Evolutionary conservation across 2,888 invertebrate genomes (phyloP).

Genomic region (Habroteleia sp.): DNA sequence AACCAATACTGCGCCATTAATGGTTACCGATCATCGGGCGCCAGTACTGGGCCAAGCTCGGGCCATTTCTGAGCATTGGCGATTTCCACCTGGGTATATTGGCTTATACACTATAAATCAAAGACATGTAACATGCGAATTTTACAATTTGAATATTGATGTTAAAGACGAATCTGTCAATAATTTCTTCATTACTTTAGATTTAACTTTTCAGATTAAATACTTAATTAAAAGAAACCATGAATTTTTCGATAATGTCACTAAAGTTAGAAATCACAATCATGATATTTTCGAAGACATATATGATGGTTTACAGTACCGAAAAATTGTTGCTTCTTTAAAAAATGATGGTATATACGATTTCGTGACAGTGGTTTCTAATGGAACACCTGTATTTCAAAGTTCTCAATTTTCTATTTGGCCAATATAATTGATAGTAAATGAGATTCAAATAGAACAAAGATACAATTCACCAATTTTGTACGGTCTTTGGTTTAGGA

Average conservation of each 20-base stretch:
- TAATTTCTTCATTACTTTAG: conserved; percentile 25
- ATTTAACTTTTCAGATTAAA: neutral
- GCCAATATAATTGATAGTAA: conserved; percentile 18
- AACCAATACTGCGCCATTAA: too few species aligned
- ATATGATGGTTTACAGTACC: conserved; percentile 15
- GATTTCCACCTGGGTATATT: too few species aligned
- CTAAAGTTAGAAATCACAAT: neutral
- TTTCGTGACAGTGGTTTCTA: conserved; percentile 8
- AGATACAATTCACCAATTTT: conserved; percentile 9
- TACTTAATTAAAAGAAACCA: conserved; percentile 6
- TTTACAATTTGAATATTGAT: conserved; percentile 3
- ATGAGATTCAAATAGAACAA: conserved; percentile 15
- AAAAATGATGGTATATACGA: neutral
- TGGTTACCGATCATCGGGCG: too few species aligned
- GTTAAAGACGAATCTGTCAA: conserved; percentile 2
- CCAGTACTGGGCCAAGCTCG: too few species aligned
- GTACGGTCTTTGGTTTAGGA: conserved; percentile 22
- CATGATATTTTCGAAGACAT: conserved; percentile 10
- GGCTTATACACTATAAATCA: neutral
- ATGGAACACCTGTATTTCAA: conserved; percentile 14
- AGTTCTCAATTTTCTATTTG: conserved; percentile 21
- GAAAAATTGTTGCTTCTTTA: conserved; percentile 3
- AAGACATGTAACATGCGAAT: neutral
- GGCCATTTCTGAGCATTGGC: too few species aligned
- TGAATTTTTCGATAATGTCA: conserved; percentile 6